Evolutionary conservation across 2,888 invertebrate species (phyloP), one percentile per base, ranked within the genome.

Genomic region (Drosophila subsilvestris): DNA sequence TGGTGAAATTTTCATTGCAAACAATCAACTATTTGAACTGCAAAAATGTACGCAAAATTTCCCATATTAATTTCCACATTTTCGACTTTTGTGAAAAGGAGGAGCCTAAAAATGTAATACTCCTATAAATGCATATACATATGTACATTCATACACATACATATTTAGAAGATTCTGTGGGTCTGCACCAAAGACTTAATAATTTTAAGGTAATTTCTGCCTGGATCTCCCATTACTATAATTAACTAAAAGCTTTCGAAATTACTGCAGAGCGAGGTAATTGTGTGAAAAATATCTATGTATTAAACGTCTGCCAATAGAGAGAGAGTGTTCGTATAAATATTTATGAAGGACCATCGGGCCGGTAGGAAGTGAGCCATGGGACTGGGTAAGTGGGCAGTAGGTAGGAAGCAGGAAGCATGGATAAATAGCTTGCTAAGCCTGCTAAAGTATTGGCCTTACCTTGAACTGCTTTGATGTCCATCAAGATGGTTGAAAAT

Each of bases 401-500:
- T 5, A n/a, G 37, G 7, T 12, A 37, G 12, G 12, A 5, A 4
- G 12, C 37, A 37, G 37, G 37, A 37, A 37, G 37, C 37, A 37
- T 7, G 37, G 37, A 37, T n/a, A 32, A 12, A 32, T 12, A 32
- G 12, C 32, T 14, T 4, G 5, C 32, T 32, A 37, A 37, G 14
- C 7, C 37, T 2, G 37, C 14, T 14, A n/a, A 27, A 9, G 7
- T 7, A 37, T n/a, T n/a, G 37, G 37, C 14, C 20, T 37, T 10
- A 14, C 44, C 63, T 63, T 20, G 43, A 44, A 50, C 25, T 27
- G 63, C 67, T 66, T 66, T 66, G 65, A 66, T 66, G 65, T 66
- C 67, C 66, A 37, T 54, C 65, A 32, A 66, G 66, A 66, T 66
- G 66, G 54, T 66, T 66, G 48, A 43, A 66, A 66, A 66, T 55